Conservation (phyloP, 2,113 vertebrate genomes). For the Polypterus senegalus region DNA sequence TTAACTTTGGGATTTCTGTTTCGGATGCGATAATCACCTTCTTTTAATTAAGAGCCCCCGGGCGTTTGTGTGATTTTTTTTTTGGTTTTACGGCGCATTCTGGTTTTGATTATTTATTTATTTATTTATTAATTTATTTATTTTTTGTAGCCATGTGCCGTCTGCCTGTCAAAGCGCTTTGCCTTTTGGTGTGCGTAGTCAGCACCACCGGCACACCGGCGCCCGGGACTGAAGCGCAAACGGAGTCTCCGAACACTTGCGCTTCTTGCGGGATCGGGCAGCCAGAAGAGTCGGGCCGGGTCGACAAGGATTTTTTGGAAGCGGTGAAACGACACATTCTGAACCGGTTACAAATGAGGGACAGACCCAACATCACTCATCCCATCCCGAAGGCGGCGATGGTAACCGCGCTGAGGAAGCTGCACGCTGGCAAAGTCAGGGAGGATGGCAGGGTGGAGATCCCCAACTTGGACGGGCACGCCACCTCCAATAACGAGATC, state of each 20-base stretch:
- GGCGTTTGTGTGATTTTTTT: too few relatives aligned
- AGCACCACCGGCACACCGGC: constrained; percentile 37
- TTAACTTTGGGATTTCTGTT: not conserved
- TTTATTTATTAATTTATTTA: too few relatives aligned
- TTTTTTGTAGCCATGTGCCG: too few relatives aligned
- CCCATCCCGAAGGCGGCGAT: constrained; percentile 86
- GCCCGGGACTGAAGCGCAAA: constrained; percentile 42
- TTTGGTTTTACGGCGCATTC: too few relatives aligned
- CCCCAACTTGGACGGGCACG: constrained; percentile 81
- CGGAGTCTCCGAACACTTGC: constrained; percentile 63
- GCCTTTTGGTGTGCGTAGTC: constrained; percentile 35
- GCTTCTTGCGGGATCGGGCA: constrained; percentile 75
- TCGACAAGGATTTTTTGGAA: constrained; percentile 81
- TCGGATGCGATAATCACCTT: constrained; percentile 17
- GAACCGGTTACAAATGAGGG: constrained; percentile 83
- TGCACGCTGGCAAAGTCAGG: constrained; percentile 84
- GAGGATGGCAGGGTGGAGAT: constrained; percentile 90
- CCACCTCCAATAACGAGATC: constrained; percentile 62
- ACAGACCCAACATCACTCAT: constrained; percentile 91
- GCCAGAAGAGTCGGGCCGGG: constrained; percentile 60
- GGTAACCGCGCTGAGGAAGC: constrained; percentile 88
- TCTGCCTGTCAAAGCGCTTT: constrained; percentile 20
- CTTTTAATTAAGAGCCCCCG: too few relatives aligned
- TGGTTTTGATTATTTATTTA: too few relatives aligned
- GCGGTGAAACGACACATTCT: constrained; percentile 94